Conservation (phyloP, 2,888 invertebrate genomes). For the Conistra vaccinii region DNA sequence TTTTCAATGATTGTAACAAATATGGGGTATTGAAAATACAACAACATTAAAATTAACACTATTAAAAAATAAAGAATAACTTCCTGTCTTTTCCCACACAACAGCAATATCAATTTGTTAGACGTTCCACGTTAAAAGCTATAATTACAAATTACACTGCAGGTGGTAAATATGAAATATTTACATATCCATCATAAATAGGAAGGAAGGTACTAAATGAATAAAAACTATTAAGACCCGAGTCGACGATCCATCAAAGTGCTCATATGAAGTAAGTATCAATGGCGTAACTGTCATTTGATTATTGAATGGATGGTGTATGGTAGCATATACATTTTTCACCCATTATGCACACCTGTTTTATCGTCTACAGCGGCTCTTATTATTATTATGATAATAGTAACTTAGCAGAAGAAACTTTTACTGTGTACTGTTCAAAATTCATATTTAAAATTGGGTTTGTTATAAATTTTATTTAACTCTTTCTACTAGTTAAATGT, state of each 20-base stretch:
- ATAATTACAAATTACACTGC: constrained; percentile 59
- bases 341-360: constrained; percentile 25
- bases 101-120: constrained; percentile 43
- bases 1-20: neutral
- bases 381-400: neutral
- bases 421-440: neutral
- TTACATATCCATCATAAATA: constrained; percentile 36
- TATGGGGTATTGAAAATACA: neutral
- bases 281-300: constrained; percentile 44
- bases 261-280: constrained; percentile 36
- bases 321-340: constrained; percentile 34
- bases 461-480: constrained; percentile 1
- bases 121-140: constrained; percentile 39
- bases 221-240: constrained; percentile 41
- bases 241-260: constrained; percentile 43
- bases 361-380: neutral
- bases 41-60: neutral
- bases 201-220: constrained; percentile 41
- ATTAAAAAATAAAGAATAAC: constrained; percentile 34
- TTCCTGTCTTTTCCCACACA: constrained; percentile 37
- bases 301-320: constrained; percentile 36
- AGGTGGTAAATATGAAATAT: constrained; percentile 58
- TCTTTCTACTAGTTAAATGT: neutral
- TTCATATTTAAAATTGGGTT: neutral
- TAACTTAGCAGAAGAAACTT: neutral